Evolutionary conservation across 2,888 invertebrate species (phyloP), one percentile per base, ranked within the genome.

Genomic region (Tetropium fuscum): DNA sequence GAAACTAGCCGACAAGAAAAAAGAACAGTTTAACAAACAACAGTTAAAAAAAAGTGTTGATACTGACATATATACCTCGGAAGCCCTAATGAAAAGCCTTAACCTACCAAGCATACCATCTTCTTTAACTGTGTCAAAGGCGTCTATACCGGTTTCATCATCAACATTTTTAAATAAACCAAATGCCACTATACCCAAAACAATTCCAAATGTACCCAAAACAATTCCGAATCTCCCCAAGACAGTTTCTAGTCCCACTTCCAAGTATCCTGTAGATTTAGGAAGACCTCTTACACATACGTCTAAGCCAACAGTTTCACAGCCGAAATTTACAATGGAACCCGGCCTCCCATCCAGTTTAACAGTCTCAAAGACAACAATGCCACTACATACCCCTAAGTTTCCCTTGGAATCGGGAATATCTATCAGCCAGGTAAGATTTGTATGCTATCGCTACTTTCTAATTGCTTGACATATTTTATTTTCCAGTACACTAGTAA

Each of bases 1-100:
- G 74, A 89, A 89, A 76, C 77, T 90, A 53, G 89, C 89, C 0
- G 89, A 90, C 64, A 83, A 86, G 58, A 87, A 88, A 63, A 89
- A 89, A 72, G 81, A 81, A 58, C 77, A 76, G 30, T 69, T 72
- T 19, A 71, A 64, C 69, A 73, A 55, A 55, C 60, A 27, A 60
- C 41, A 43, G 20, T 30, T 22, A 10, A 10, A 54, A 18, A 58
- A 60, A 38, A 60, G 63, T 16, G 65, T 70, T 36, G 72, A 74
- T 36, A 64, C 66, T 1, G 71, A 74, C 19, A 66, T 72, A 22
- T 68, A 66, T 10, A 11, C 64, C 34, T 40, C 70, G 3, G 60
- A 63, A 3, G 53, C 49, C 11, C 18, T 66, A 6, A 68, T 73
- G 49, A 75, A 72, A 60, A 66, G 57, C 40, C 47, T 70, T 34